Conservation (phyloP, 2,797 vertebrate genomes). For the Phoeniculus purpureus region DNA sequence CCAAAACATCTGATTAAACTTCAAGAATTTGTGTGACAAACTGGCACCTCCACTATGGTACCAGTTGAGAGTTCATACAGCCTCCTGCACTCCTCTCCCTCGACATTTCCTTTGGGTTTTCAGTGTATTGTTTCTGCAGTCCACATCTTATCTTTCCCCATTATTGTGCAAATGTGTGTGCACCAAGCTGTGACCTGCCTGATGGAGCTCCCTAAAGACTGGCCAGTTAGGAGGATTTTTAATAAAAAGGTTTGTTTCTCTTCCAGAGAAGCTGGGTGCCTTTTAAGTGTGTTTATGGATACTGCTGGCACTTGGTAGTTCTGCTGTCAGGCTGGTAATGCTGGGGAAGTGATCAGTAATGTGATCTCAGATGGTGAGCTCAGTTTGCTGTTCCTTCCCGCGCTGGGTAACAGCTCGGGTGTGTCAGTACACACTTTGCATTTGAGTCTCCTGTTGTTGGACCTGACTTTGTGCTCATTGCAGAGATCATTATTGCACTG, state of each 20-base stretch:
- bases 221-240: not conserved
- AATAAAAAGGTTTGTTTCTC: not conserved
- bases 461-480: not conserved
- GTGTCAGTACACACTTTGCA: not conserved
- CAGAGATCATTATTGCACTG: not conserved
- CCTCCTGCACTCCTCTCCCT: not conserved
- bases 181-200: not conserved
- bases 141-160: not conserved
- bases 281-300: not conserved
- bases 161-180: not conserved
- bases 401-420: not conserved
- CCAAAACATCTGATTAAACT: not conserved
- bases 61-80: not conserved
- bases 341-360: not conserved
- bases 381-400: not conserved
- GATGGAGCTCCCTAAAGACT: not conserved
- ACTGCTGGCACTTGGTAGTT: slow-evolving; percentile 9
- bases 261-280: not conserved
- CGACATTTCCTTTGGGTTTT: slow-evolving; percentile 16
- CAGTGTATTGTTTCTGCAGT: not conserved
- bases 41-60: not conserved
- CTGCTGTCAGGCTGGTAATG: not conserved
- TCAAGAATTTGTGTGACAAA: not conserved
- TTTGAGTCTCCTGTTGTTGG: not conserved
- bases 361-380: not conserved